These are phyloP conservation scores for Drosophila jambulina DNA, from an alignment of 1,140 invertebrate genomes.

Conservation along the genomic window DNA sequence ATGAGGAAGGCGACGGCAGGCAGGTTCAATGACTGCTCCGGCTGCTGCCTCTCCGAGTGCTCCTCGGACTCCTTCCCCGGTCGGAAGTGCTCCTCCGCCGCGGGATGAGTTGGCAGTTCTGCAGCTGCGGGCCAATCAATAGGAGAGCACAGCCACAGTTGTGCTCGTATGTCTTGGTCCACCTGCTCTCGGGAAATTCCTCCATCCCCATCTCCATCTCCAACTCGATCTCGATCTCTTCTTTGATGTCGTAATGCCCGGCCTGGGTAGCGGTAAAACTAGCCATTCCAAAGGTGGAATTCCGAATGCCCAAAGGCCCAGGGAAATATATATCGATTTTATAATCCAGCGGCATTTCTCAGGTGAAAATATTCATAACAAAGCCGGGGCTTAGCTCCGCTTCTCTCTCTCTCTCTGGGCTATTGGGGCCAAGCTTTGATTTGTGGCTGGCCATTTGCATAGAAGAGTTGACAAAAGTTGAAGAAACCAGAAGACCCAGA, in stretches of 20 bases:
- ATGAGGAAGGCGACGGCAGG: slow-evolving; percentile 20
- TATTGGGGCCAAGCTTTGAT: slow-evolving; percentile 53
- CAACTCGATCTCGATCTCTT: slow-evolving; percentile 4
- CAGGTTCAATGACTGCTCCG: slow-evolving; percentile 47
- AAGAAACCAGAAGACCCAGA: neutral
- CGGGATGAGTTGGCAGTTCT: slow-evolving; percentile 43
- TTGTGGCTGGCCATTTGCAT: slow-evolving; percentile 50
- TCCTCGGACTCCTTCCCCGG: slow-evolving; percentile 7
- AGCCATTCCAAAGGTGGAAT: slow-evolving; percentile 32
- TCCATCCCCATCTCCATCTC: neutral
- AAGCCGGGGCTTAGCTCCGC: neutral
- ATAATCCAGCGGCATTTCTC: slow-evolving; percentile 30
- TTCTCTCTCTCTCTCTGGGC: neutral
- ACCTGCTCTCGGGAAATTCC: slow-evolving; percentile 10
- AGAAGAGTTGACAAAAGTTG: slow-evolving; percentile 43
- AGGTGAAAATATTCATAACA: slow-evolving; percentile 54
- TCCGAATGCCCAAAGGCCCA: slow-evolving; percentile 7
- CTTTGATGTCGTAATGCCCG: slow-evolving; percentile 48
- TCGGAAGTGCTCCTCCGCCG: slow-evolving; percentile 45
- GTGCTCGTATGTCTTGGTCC: slow-evolving; percentile 14
- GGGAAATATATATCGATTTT: slow-evolving; percentile 39
- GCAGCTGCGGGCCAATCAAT: slow-evolving; percentile 49
- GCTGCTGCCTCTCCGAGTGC: neutral
- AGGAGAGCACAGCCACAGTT: slow-evolving; percentile 41
- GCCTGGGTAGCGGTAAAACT: slow-evolving; percentile 46